Evolutionary conservation across 2,888 invertebrate genomes (phyloP).

Genomic region (Danaus chrysippus): DNA sequence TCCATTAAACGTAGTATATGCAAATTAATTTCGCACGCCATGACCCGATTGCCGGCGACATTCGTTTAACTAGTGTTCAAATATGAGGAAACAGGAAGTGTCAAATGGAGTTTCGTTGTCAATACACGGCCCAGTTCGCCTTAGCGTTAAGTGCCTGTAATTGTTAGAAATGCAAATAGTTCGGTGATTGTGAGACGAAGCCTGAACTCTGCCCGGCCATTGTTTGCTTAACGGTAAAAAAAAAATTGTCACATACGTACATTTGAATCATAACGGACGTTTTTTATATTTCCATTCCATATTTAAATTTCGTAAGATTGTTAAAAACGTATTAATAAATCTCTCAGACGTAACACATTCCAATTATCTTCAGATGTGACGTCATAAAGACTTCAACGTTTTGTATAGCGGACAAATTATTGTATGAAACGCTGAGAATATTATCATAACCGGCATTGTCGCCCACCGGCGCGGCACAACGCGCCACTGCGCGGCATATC

Average conservation of each 20-base stretch:
- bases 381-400: conserved; percentile 42
- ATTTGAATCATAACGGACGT: conserved; percentile 24
- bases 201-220: conserved; percentile 42
- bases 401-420: conserved; percentile 58
- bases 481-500: too few relatives aligned
- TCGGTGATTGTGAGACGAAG: conserved; percentile 41
- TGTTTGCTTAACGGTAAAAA: conserved; percentile 54
- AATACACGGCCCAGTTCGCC: conserved; percentile 69
- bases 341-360: conserved; percentile 39
- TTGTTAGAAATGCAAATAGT: conserved; percentile 73
- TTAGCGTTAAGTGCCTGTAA: conserved; percentile 74
- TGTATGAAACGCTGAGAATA: conserved; percentile 60
- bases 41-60: conserved; percentile 46
- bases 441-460: conserved; percentile 76
- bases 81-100: conserved; percentile 74
- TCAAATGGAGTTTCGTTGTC: conserved; percentile 76
- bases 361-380: conserved; percentile 42
- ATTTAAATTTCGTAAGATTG: conserved; percentile 66
- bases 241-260: conserved; percentile 30
- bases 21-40: conserved; percentile 51
- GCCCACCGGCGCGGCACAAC: conserved; percentile 32
- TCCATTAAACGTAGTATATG: conserved; percentile 18
- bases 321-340: conserved; percentile 40
- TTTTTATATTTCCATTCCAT: conserved; percentile 57
- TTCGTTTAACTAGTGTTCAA: conserved; percentile 46